A percentile compares a stretch with the other conserved stretches of the same genome.
phyloP scores from a whole-genome alignment of 1,140 invertebrate genomes.

The Pectinophora gossypiella region DNA sequence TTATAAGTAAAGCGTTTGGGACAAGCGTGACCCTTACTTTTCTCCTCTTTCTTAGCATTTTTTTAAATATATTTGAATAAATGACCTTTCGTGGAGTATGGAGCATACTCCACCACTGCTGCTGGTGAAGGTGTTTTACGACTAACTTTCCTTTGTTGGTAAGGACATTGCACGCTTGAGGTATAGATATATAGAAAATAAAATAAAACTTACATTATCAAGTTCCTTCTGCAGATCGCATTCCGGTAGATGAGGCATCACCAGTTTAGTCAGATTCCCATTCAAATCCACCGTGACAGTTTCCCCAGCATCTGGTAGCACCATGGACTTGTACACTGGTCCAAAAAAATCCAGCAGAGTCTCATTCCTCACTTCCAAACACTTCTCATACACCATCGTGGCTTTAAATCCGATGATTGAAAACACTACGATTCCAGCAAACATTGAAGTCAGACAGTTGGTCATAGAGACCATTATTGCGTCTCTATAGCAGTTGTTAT shows the following conservation, averaged over 20 bases:
- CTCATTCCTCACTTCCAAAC: slow-evolving; percentile 79
- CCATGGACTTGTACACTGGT: slow-evolving; percentile 56
- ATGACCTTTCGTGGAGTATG: no score
- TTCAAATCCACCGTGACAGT: slow-evolving; percentile 76
- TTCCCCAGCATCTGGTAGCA: slow-evolving; percentile 74
- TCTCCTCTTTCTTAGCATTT: no score
- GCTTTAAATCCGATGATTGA: slow-evolving; percentile 98
- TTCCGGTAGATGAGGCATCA: slow-evolving; percentile 81
- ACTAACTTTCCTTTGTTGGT: no score
- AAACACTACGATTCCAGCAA: slow-evolving; percentile 98
- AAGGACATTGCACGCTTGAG: no score
- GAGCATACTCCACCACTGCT: no score
- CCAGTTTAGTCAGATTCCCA: slow-evolving; percentile 75
- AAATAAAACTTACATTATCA: slow-evolving; percentile 84
- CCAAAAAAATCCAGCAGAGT: slow-evolving; percentile 77
- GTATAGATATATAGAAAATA: no score
- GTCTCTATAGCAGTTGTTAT: slow-evolving; percentile 97
- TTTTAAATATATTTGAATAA: no score
- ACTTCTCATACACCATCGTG: slow-evolving; percentile 87
- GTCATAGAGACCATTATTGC: slow-evolving; percentile 95
- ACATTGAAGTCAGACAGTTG: slow-evolving; percentile 97
- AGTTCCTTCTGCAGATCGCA: slow-evolving; percentile 92
- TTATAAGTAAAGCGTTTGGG: no score
- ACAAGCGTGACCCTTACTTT: no score
- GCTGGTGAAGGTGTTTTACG: no score